Evolutionary conservation across 2,113 vertebrate genomes (phyloP), one percentile per base, ranked within the genome.

Genomic region (Boulengeromyrus knoepffleri): DNA sequence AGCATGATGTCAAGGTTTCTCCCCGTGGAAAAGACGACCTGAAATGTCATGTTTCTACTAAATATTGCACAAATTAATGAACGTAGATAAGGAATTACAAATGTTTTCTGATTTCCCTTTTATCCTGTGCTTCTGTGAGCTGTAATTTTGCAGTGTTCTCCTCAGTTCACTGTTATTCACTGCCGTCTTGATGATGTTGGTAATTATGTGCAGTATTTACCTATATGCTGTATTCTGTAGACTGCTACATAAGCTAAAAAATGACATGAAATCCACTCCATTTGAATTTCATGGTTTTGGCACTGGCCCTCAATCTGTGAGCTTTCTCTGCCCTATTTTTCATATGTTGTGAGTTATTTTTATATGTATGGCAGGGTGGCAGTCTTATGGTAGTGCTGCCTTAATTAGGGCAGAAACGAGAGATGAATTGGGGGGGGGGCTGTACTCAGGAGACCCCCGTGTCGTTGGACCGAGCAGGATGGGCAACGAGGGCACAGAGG

Each of bases 381-480:
- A 92, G 91, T 91, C 91, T 89, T 86, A 88, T 17, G n/a, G 58
- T 85, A 84, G 93, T 92, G 92, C 83, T 77, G 74, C 89, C 86
- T 92, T 93, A 94, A 95, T 94, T 93, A 92, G 90, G 91, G 88
- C 86, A 89, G 90, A 93, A 93, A 89, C 56, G 83, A 66, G 89
- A 92, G 85, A 88, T 88, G 88, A 83, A 46, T 90, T 90, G 89
- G 89, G 93, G 91, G 56, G 90, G 93, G 49, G 92, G 90, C 91
- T 24, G 88, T 93, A 93, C 56, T 89, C 89, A 90, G 91, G 93
- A 91, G 91, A 93, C 83, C 92, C 89, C 49, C 17, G 3, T 12
- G 70, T 19, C 85, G 31, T 21, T 50, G n/a, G 84, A 50, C 84
- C 1, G 84, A 86, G 21, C 45, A 47, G 24, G 27, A 56, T 53